phyloP scores from a whole-genome alignment of 2,797 vertebrate species.

The Selene dorsalis region DNA sequence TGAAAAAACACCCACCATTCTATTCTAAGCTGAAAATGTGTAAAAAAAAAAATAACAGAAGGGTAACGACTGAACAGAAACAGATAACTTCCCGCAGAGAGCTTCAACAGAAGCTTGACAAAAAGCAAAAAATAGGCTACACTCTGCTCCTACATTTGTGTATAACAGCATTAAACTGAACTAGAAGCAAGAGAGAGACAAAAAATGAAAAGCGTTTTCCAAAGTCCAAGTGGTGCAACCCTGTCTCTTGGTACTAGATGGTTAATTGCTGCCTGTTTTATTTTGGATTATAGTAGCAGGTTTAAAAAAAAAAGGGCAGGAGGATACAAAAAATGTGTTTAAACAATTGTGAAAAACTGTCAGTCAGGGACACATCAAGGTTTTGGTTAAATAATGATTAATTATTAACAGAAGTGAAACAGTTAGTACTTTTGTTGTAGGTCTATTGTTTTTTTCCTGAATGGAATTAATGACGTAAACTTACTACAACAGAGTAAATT shows the following conservation, averaged over 20 bases:
- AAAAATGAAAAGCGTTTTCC: background rate
- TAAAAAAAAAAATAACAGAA: background rate
- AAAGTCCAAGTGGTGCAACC: background rate
- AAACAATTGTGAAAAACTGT: too few relatives aligned
- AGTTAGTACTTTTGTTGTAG: background rate
- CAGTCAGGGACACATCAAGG: background rate
- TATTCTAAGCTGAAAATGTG: background rate
- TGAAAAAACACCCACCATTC: background rate
- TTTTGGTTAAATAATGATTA: background rate
- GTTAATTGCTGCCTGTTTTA: background rate
- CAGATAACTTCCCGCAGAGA: background rate
- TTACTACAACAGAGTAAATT: background rate
- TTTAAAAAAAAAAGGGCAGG: too few relatives aligned
- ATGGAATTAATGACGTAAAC: background rate
- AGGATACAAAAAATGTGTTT: too few relatives aligned
- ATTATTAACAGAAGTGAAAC: background rate
- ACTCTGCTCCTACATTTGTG: background rate
- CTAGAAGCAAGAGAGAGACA: background rate
- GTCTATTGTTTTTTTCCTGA: background rate
- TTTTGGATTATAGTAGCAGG: background rate
- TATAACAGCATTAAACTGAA: background rate
- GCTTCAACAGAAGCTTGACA: background rate
- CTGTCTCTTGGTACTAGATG: background rate
- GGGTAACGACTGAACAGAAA: slow-evolving; percentile 7
- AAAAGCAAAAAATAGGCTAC: background rate